These are phyloP conservation scores for Todiramphus saurophagus DNA, from an alignment of 2,113 vertebrate genomes.

Conservation along the genomic window DNA sequence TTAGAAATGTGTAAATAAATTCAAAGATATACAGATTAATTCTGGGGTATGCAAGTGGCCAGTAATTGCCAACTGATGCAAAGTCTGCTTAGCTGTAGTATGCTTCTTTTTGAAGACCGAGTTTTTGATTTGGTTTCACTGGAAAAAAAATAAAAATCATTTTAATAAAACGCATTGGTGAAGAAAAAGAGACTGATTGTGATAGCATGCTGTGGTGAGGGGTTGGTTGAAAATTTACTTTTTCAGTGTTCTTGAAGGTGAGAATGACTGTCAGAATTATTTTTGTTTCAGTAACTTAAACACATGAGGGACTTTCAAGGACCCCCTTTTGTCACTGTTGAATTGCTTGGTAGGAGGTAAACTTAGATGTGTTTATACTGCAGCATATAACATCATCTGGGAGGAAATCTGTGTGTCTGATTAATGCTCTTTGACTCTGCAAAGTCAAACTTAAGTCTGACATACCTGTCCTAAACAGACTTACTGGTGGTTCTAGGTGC, in stretches of 20 bases:
- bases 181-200: background rate
- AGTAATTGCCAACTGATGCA: background rate
- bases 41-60: background rate
- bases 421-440: background rate
- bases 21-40: background rate
- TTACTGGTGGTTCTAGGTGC: background rate
- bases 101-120: background rate
- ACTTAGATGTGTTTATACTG: background rate
- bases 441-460: background rate
- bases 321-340: background rate
- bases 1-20: background rate
- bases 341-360: background rate
- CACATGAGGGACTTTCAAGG: background rate
- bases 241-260: background rate
- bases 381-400: background rate
- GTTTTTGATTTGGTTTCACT: background rate
- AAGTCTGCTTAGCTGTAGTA: background rate
- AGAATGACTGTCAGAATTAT: background rate
- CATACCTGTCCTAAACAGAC: fast-evolving
- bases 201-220: background rate
- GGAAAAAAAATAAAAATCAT: background rate
- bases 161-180: background rate
- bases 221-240: background rate
- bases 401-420: background rate
- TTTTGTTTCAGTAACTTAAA: background rate